Evolutionary conservation across 2,888 invertebrate genomes (phyloP), one percentile per base, ranked within the genome.

Genomic region (Plagodis dolabraria): DNA sequence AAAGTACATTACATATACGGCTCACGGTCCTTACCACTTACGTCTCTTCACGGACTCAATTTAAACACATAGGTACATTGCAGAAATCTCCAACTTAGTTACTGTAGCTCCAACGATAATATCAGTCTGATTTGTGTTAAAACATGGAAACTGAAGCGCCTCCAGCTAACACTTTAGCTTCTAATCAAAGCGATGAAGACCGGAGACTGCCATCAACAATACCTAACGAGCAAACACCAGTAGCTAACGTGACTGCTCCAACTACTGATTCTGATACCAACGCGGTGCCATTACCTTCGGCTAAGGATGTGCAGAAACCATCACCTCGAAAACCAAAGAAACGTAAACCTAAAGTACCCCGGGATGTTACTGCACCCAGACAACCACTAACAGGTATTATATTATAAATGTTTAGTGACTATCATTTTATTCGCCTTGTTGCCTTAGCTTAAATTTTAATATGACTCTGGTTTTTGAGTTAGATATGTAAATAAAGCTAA

Each of bases 361-460:
- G 95, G 67, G 96, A 96, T 80, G 93, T 94, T 9, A 96, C 96
- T 49, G 96, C 96, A 1, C 96, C 96, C 0, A 92, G 95, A 52
- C 96, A 95, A 74, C 96, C 96, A 7, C 87, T 96, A 10, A 96
- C 96, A 58, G 96, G 96, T 94, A 79, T n/a, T n/a, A n/a, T n/a
- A 50, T 35, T 22, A 22, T 22, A 22, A 22, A 22, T 22, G 4
- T 22, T 22, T 22, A 22, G 2, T 2, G 1, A 22, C 22, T 1
- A 22, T 22, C 22, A 22, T 4, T 22, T 22, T 22, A 22, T 22
- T 22, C 22, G 22, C 22, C 22, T 4, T 4, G 22, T n/a, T n/a
- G n/a, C n/a, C n/a, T n/a, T n/a, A n/a, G n/a, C n/a, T n/a, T n/a
- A n/a, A n/a, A n/a, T n/a, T n/a, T n/a, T n/a, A n/a, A n/a, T n/a